Percentiles rank a stretch among this genome's conserved stretches.
Evolutionary conservation across 2,113 vertebrate species (phyloP).

Genomic region (Tyrannus savana): DNA sequence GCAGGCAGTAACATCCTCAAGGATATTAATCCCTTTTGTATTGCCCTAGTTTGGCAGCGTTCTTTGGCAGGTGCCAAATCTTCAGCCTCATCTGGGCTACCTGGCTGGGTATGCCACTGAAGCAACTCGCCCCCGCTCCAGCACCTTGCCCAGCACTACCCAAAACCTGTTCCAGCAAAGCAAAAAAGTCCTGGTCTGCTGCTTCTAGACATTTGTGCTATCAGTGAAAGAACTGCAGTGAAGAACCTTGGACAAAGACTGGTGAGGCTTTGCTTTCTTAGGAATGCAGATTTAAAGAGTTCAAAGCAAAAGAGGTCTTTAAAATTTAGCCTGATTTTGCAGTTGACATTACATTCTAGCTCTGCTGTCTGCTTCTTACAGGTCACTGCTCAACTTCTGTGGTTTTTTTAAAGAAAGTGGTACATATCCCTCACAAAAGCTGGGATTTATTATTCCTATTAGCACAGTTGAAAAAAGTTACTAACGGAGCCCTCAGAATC

Average conservation of each 20-base stretch:
- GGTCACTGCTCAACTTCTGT: neutral
- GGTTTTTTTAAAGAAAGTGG: neutral
- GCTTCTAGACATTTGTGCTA: neutral
- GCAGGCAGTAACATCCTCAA: no score
- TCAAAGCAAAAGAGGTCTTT: neutral
- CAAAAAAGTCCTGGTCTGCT: rapidly evolving
- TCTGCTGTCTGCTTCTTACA: neutral
- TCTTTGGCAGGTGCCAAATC: no score
- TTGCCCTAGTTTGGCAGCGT: rapidly evolving
- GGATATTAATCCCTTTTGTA: no score
- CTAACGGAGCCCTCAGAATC: neutral
- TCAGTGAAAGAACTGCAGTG: neutral
- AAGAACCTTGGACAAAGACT: neutral
- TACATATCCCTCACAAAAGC: neutral
- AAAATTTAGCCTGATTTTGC: neutral
- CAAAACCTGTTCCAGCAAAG: neutral
- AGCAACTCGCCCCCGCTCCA: rapidly evolving
- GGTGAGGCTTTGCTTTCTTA: neutral
- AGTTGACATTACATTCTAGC: neutral
- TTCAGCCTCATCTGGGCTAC: neutral
- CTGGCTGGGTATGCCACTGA: neutral
- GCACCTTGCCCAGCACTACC: neutral
- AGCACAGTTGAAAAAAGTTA: neutral
- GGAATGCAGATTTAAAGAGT: neutral
- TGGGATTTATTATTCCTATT: neutral